Base-by-base conservation (phyloP, 2,888 invertebrate species). In the Aleiodes alternator region DNA sequence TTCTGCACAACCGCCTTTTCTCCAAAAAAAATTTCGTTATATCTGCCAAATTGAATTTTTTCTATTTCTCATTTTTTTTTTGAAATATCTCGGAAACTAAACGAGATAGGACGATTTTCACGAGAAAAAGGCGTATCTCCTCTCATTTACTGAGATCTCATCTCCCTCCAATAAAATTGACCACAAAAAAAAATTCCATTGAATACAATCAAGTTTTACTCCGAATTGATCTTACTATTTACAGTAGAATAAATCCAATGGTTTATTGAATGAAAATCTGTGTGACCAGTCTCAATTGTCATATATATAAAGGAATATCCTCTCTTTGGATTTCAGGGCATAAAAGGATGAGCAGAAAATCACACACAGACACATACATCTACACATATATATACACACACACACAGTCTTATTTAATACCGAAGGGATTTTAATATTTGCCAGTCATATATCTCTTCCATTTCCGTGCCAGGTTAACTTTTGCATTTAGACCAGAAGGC, bases 371-470 rank as follows among this genome's bases (percentile, higher is more conserved):
- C 75, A 57, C 69, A 56, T 48, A 11, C 56, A 34, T 61, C 23
- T 11, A 38, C 38, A 8, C 23, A 23, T 2, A 23, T 23, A 23
- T 23, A 23, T 23, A 23, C 23, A 23, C 43, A 43, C 75, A 57
- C 69, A 56, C 48, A 11, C 61, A 43, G 64, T 50, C 14, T 73
- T 75, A 51, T 73, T 77, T 75, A 56, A 43, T 64, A 76, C 75
- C 81, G 80, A 82, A 81, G 72, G 75, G 84, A 85, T 86, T 87
- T 85, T 87, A 86, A 87, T 87, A 87, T 85, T 87, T 84, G 80
- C 83, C 38, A 77, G 80, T 83, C 85, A 86, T 87, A 86, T 87
- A 83, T 87, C 87, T 87, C 61, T n/a, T 1, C 55, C 16, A 7
- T 55, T 55, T 55, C 73, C 80, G 78, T 79, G 73, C 78, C 75